A percentile compares a stretch with the other conserved stretches of the same genome.
These are phyloP conservation scores for Synaphobranchus kaupii DNA, from an alignment of 2,797 vertebrate genomes.

Conservation along the genomic window DNA sequence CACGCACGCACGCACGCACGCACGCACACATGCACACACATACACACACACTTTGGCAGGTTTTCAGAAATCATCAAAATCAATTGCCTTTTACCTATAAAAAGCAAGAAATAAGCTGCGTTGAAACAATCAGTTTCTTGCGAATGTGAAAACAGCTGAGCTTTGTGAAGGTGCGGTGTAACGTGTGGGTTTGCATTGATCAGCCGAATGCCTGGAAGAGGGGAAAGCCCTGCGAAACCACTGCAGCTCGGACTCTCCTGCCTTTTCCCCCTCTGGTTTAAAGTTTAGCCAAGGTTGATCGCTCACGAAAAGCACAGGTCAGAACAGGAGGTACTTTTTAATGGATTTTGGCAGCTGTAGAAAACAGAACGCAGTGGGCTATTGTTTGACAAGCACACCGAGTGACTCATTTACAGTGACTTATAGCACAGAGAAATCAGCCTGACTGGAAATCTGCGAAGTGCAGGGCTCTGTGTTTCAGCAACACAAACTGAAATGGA, in stretches of 20 bases:
- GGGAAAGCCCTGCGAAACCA: not conserved
- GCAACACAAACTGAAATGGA: not conserved
- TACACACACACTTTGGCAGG: not conserved
- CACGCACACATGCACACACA: not conserved
- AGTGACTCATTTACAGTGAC: conserved; percentile 57
- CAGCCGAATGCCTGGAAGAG: not conserved
- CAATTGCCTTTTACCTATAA: no score
- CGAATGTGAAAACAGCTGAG: no score
- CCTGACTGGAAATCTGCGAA: conserved; percentile 43
- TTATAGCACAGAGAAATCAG: conserved; percentile 54
- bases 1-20: no score
- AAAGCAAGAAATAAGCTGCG: no score
- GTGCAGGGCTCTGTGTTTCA: conserved; percentile 9
- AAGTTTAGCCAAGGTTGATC: conserved; percentile 78
- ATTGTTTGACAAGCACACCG: conserved; percentile 53
- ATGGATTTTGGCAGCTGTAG: conserved; percentile 67
- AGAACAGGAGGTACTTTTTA: conserved; percentile 68
- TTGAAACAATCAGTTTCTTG: no score
- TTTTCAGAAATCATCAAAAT: no score
- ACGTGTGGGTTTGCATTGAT: conserved; percentile 39
- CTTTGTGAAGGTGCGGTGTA: not conserved
- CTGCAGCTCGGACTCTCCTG: conserved; percentile 51
- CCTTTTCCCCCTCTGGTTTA: conserved; percentile 58
- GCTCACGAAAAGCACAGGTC: conserved; percentile 69
- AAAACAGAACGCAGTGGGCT: conserved; percentile 68